Conservation (phyloP, 2,113 vertebrate genomes). For the Benitochromis conjunctus region DNA sequence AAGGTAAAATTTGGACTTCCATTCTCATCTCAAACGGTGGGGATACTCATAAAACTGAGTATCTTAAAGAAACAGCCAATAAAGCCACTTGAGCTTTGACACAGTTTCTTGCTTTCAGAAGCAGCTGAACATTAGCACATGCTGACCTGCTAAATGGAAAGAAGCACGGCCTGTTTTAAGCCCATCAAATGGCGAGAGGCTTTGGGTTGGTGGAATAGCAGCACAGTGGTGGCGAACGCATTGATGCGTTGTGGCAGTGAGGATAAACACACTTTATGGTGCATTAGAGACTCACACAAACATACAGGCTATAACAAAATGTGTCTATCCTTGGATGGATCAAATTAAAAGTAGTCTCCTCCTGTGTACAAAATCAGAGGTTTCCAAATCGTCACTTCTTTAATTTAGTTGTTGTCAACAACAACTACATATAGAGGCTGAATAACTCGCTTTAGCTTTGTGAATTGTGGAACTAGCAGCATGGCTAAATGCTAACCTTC, state of each 20-base stretch:
- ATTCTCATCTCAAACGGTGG: conserved; percentile 40
- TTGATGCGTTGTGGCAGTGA: conserved; percentile 48
- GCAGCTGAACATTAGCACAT: conserved; percentile 23
- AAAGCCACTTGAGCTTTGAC: conserved; percentile 63
- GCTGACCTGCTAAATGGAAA: conserved; percentile 36
- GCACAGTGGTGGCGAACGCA: conserved; percentile 32
- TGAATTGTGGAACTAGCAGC: conserved; percentile 12
- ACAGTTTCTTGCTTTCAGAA: conserved; percentile 47
- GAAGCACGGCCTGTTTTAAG: conserved; percentile 27
- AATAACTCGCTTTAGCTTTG: background rate
- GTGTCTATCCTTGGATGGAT: conserved; percentile 21
- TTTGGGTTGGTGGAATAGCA: conserved; percentile 32
- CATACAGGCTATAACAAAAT: conserved; percentile 13
- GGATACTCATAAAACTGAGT: conserved; percentile 30
- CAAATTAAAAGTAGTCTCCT: conserved; percentile 59
- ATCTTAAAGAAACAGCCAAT: conserved; percentile 57
- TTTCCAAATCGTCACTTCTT: conserved; percentile 21
- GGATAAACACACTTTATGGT: conserved; percentile 69
- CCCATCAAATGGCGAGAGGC: conserved; percentile 9
- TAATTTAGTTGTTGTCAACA: conserved; percentile 1
- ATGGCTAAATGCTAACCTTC: conserved; percentile 36
- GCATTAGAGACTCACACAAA: conserved; percentile 55
- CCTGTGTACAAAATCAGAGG: conserved; percentile 31
- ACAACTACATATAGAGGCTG: background rate
- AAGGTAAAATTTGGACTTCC: conserved; percentile 9